These are phyloP conservation scores for Tokudaia tokunoshimensis DNA, from an alignment of 2,797 vertebrate species.

Conservation along the genomic window DNA sequence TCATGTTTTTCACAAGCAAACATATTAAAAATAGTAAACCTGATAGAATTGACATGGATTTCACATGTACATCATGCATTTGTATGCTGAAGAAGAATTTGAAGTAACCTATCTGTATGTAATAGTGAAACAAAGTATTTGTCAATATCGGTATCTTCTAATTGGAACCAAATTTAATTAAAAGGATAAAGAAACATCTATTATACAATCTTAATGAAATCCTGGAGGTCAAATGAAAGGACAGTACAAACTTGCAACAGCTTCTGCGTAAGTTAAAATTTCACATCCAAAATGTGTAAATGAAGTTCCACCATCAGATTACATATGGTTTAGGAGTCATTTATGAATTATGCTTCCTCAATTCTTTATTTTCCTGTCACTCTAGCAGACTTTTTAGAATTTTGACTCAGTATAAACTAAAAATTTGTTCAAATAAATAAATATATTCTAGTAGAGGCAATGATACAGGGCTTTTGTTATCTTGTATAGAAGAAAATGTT, in stretches of 20 bases:
- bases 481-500: not conserved
- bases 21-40: not conserved
- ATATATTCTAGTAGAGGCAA: not conserved
- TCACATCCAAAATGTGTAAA: not conserved
- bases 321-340: not conserved
- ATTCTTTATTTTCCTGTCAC: not conserved
- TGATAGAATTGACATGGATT: not conserved
- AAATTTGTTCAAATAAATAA: conserved; percentile 12
- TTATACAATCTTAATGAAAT: conserved; percentile 66
- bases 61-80: not conserved
- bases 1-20: not conserved
- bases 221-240: conserved; percentile 38
- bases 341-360: conserved; percentile 31
- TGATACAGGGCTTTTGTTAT: not conserved
- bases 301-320: not conserved
- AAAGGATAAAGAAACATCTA: conserved; percentile 51
- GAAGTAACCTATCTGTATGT: not conserved
- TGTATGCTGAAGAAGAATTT: not conserved
- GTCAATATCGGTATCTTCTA: conserved; percentile 43
- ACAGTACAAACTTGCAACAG: conserved; percentile 5
- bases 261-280: conserved; percentile 27
- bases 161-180: conserved; percentile 71
- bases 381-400: not conserved
- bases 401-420: not conserved
- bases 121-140: conserved; percentile 57